phyloP scores from a whole-genome alignment of 37 sponge, comb jelly and placozoan genomes.

The Hexactinellida sp. region DNA sequence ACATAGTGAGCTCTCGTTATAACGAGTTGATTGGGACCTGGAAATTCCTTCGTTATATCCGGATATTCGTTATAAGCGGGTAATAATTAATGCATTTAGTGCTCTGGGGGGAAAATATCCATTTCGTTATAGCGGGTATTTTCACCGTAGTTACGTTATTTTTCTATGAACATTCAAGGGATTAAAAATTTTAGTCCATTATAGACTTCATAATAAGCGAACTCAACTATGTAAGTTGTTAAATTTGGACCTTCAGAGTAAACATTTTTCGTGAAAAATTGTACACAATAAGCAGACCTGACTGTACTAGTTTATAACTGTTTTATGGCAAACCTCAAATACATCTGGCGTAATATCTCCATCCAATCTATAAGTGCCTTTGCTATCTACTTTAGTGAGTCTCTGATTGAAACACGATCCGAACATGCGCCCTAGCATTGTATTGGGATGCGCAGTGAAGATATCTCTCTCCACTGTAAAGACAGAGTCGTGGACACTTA shows the following conservation, averaged over 20 bases:
- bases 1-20: background rate
- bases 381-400: background rate
- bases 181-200: too few relatives aligned
- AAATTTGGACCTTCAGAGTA: too few relatives aligned
- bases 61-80: too few relatives aligned
- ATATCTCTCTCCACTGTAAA: constrained; percentile 16
- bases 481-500: background rate
- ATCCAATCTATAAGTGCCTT: constrained; percentile 14
- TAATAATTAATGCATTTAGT: too few relatives aligned
- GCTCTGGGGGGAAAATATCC: too few relatives aligned
- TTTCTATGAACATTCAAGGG: too few relatives aligned
- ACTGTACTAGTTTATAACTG: background rate
- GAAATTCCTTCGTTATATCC: background rate
- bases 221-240: too few relatives aligned
- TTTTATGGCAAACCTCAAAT: background rate
- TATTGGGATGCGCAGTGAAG: constrained; percentile 55
- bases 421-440: constrained; percentile 57
- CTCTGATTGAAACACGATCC: constrained; percentile 5
- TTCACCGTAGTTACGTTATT: too few relatives aligned
- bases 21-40: background rate
- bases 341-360: background rate
- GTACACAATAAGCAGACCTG: too few relatives aligned
- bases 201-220: too few relatives aligned
- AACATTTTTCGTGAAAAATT: too few relatives aligned
- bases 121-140: too few relatives aligned